Base-by-base conservation (phyloP, 2,888 invertebrate species). In the Erebia ligea region DNA sequence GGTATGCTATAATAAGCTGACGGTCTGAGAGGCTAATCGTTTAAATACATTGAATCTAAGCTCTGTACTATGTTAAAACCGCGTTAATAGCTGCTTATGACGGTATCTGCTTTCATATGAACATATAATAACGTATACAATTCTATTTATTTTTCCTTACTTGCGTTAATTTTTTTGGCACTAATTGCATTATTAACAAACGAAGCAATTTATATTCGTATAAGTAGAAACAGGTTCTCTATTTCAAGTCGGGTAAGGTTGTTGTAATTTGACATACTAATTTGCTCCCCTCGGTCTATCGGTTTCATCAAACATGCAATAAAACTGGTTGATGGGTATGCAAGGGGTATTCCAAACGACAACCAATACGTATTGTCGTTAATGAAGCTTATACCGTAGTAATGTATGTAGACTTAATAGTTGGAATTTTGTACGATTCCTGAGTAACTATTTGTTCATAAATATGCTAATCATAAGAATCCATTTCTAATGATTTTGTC, bases 41-140 rank as follows among this genome's bases (percentile, higher is more conserved):
- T 62, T 62, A 66, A 34, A 40, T 19, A 58, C 34, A 59, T 58
- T 52, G 57, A 48, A 9, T 25, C 45, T 21, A 57, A 45, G 10
- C n/a, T 25, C 15, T 15, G 25, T 52, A 59, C 48, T 34, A 21
- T 66, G 45, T 66, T 62, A 62, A 70, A 54, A 45, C 45, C 45
- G 25, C 52, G 54, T 56, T 65, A 65, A 65, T 56, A 65, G 40
- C 56, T 42, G 65, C 56, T 65, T 65, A 56, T 54, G 56, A 65
- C 65, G 54, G 65, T 54, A 56, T 65, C 17, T 54, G 42, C 65
- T 65, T 42, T 21, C 65, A 56, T 65, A 56, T 65, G 65, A 65
- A 65, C 5, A 34, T 34, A 42, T 56, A 42, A 21, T 65, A 65
- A 65, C 54, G 65, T 56, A 56, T 65, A 65, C 40, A 56, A 42